Evolutionary conservation across 1,140 invertebrate genomes (phyloP).

Genomic region (Trinorchestia longiramus): DNA sequence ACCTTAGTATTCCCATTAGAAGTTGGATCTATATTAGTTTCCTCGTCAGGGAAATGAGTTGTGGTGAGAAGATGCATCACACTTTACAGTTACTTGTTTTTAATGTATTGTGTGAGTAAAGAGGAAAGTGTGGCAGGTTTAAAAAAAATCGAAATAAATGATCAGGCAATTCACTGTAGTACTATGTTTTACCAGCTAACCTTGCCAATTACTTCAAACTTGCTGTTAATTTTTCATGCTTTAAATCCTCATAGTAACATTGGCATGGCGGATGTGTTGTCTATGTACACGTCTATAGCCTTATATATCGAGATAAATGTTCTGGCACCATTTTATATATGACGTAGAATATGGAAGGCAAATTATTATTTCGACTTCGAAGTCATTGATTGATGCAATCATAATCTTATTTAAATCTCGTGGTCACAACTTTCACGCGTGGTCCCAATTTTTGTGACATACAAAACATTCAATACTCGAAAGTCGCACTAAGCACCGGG

Average conservation of each 20-base stretch:
- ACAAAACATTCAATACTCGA: background rate
- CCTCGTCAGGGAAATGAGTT: too few species aligned
- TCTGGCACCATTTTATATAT: background rate
- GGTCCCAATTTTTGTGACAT: background rate
- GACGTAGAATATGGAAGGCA: background rate
- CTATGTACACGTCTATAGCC: background rate
- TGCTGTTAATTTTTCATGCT: too few species aligned
- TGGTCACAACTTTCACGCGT: background rate
- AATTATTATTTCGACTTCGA: background rate
- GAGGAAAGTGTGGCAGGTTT: too few species aligned
- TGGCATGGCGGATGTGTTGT: too few species aligned
- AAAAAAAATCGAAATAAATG: too few species aligned
- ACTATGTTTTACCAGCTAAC: too few species aligned
- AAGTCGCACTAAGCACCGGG: background rate
- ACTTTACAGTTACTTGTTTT: too few species aligned
- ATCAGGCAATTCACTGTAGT: too few species aligned
- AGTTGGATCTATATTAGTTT: background rate
- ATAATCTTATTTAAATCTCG: background rate
- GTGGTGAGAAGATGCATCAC: too few species aligned
- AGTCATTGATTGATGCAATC: background rate
- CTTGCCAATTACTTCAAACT: too few species aligned
- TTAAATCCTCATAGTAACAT: too few species aligned
- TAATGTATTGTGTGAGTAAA: too few species aligned
- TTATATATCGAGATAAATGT: background rate
- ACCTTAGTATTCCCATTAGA: background rate